A percentile compares a stretch with the other conserved stretches of the same genome.
phyloP scores from a whole-genome alignment of 2,797 vertebrate genomes.

The Labeo calbasu region DNA sequence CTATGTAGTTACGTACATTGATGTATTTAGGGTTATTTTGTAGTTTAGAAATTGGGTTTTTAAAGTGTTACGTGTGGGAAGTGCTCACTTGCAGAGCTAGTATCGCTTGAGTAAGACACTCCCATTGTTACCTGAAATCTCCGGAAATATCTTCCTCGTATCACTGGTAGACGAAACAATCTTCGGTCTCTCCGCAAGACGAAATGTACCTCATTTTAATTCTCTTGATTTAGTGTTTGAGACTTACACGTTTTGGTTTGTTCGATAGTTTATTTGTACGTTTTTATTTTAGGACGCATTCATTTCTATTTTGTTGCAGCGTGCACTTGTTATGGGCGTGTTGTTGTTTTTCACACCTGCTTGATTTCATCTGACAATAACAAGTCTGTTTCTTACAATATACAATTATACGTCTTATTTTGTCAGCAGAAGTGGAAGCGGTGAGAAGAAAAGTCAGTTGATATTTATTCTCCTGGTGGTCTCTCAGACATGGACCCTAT shows the following conservation, averaged over 20 bases:
- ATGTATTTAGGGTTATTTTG: background rate
- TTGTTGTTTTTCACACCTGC: constrained; percentile 21
- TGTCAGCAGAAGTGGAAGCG: background rate
- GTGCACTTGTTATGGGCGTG: constrained; percentile 14
- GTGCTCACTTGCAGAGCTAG: constrained; percentile 48
- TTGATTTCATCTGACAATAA: background rate
- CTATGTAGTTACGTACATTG: background rate
- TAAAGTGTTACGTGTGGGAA: background rate
- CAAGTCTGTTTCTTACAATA: background rate
- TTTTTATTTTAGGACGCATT: background rate
- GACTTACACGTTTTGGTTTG: background rate
- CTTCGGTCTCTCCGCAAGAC: background rate
- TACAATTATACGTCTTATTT: background rate
- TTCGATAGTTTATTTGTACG: background rate
- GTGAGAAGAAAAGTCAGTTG: background rate
- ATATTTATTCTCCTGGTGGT: background rate
- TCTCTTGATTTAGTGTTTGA: too few relatives aligned
- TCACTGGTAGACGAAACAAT: constrained; percentile 2
- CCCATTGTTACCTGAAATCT: constrained; percentile 64
- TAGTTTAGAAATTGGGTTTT: background rate
- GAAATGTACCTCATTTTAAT: background rate
- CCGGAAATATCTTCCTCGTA: constrained; percentile 59
- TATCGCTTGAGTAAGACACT: constrained; percentile 57
- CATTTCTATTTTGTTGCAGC: background rate
- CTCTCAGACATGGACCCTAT: constrained; percentile 73